Evolutionary conservation across 2,797 vertebrate genomes (phyloP), one percentile per base, ranked within the genome.

Genomic region (Crenuchus spilurus): DNA sequence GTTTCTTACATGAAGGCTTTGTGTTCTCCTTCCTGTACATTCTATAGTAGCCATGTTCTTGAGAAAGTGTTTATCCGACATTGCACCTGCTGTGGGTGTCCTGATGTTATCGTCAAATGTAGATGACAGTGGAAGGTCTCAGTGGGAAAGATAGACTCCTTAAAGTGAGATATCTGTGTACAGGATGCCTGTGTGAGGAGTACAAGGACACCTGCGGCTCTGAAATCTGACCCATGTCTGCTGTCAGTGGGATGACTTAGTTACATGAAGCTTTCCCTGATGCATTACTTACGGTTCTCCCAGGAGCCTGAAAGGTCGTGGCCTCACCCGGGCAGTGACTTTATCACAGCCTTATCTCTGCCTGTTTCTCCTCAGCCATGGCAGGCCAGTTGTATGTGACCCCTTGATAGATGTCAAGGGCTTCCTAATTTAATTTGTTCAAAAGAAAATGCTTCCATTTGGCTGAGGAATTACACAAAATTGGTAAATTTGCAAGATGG

Each of bases 141-240:
- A 28, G 24, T 39, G 70, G 65, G 70, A 74, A 77, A 74, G 48
- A 61, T 52, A 74, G 72, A 80, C 73, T 76, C 57, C 39, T 67
- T 55, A 60, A 26, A 52, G 60, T 72, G 62, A 78, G 73, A 79
- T 77, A 68, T 46, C 42, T 1, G 48, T 67, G 37, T 70, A 64
- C 28, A 70, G 77, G 81, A 75, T 20, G 63, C 70, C 58, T 54
- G 61, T 74, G 69, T 72, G 41, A 67, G 65, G 33, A 71, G 4
- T 1, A 14, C n/a, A 46, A 8, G 35, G 72, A 83, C 86, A 88
- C 84, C 85, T 86, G 83, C 70, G 54, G 54, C 65, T 33, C 28
- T 83, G 82, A 86, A 87, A 88, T 75, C 67, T 54, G 70, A 84
- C 51, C 78, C 78, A 67, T 51, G 73, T 77, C 54, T 46, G 58